Base-by-base conservation (phyloP, 2,113 vertebrate genomes). In the Gasterosteus nipponicus region DNA sequence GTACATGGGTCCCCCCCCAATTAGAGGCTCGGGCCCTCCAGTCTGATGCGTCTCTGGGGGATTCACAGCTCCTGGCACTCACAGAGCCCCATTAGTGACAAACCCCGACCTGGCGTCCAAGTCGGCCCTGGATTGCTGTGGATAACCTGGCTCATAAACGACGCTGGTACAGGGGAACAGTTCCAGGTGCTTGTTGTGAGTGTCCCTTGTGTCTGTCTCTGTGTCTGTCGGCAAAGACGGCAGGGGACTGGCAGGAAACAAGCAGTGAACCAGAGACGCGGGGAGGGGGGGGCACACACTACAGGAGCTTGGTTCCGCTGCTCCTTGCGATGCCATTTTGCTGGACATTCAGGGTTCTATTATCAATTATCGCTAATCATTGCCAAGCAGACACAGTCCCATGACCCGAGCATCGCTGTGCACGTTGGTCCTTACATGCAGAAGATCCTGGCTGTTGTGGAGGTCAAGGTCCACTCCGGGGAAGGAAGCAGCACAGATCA, bases 1-100 rank as follows among this genome's bases (percentile, higher is more conserved):
- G 92, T 92, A 93, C 87, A 90, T 83, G 84, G 84, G 77, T 81
- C 78, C 73, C 89, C 75, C 89, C 90, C 94, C 93, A 94, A 94
- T 94, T 94, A 91, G 89, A 75, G 87, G 78, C 77, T 51, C 29
- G 84, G 83, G 70, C 73, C 86, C 84, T 89, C 81, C 79, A 86
- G 89, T 86, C 76, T 88, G 82, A 90, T 89, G 87, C 54, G 77
- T 91, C 94, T 90, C 92, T 78, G 62, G 93, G 94, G 93, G 92
- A 94, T 91, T 88, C 85, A 77, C 89, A 81, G 83, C 81, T 92
- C 81, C 83, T 77, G 84, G 84, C 79, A 87, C 85, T 87, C 83
- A 73, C 66, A 78, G 79, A 89, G 82, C 78, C 91, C 91, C 82
- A 93, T 95, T 94, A 93, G 89, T 83, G 80, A 77, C 87, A 89